Base-by-base conservation (phyloP, 2,888 invertebrate species). In the Baronia brevicornis region DNA sequence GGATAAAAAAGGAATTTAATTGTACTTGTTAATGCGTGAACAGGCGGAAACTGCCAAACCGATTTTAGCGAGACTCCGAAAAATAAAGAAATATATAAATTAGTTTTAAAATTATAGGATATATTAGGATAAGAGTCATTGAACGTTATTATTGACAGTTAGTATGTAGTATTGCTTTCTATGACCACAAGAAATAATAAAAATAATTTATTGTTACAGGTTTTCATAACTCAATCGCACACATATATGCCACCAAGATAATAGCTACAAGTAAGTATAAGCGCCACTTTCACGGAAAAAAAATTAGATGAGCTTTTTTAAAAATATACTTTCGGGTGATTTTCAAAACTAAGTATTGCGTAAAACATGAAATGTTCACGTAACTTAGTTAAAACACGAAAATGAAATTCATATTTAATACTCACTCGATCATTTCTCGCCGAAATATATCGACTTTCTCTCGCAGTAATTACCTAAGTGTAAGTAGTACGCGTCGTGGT, bases 361-460 rank as follows among this genome's bases (percentile, higher is more conserved):
- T 29, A 48, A 77, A 44, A 32, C 21, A 32, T 28, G 36, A 45
- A 61, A 49, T 43, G 29, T 43, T 69, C 69, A 54, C 52, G 59
- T 44, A 70, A 78, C 44, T 46, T 60, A 55, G 59, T 73, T 62
- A 60, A 63, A 52, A 68, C 48, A 62, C 57, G 68, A 63, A 67
- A 66, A 44, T 38, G 34, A 56, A 48, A 38, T 43, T 42, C 44
- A 50, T 54, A 54, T 56, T 57, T 66, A 50, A 59, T 59, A 61
- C 48, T 53, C 61, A 54, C 59, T 69, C 60, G 62, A 74, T 74
- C 60, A 75, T 67, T 69, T 68, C 60, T 61, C 55, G 51, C 59
- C 69, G 63, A 75, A 77, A 74, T 73, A 61, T 68, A 73, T 66
- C 57, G 58, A 73, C 80, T 82, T 82, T 80, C 80, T 65, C 80